Evolutionary conservation across 2,797 vertebrate genomes (phyloP), one percentile per base, ranked within the genome.

Genomic region (Thripadectes ignobilis): DNA sequence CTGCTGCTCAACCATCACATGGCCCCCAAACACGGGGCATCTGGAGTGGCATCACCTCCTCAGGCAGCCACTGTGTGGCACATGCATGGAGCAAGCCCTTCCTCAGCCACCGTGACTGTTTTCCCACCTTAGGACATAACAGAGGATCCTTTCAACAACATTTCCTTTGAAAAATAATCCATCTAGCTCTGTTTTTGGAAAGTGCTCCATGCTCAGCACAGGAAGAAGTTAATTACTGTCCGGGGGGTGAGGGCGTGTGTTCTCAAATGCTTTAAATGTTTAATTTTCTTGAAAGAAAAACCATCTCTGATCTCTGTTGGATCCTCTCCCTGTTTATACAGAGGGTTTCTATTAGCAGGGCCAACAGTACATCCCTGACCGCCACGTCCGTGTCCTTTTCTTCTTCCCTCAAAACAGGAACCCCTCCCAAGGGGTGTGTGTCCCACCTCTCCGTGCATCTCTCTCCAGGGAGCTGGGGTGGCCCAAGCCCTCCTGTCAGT

Each of bases 131-230:
- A 77, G 96, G 96, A 97, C 80, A 87, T 88, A 96, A 97, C 96
- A 92, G 67, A 82, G 93, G 93, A 96, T 93, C 96, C 89, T 97
- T 98, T 98, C 96, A 97, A 98, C 97, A 97, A 98, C 97, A 98
- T 97, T 98, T 98, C 98, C 98, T 98, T 98, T 98, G 97, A 97
- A 98, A 98, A 98, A 98, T 98, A 98, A 98, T 96, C 97, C 97
- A 97, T 97, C 90, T 34, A 96, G 83, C 96, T 97, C 95, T 98
- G 97, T 97, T 98, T 98, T 98, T 97, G 97, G 97, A 98, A 98
- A 97, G 80, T 32, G 92, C 74, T 96, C 96, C 89, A 90, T 91
- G 91, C 82, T 96, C 93, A 93, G 97, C 91, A 98, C 98, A 98
- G 98, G 98, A 98, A 98, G 97, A 98, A 96, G 98, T 97, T 98